Evolutionary conservation across 2,888 invertebrate species (phyloP), one percentile per base, ranked within the genome.

Genomic region (Drosophila borealis): DNA sequence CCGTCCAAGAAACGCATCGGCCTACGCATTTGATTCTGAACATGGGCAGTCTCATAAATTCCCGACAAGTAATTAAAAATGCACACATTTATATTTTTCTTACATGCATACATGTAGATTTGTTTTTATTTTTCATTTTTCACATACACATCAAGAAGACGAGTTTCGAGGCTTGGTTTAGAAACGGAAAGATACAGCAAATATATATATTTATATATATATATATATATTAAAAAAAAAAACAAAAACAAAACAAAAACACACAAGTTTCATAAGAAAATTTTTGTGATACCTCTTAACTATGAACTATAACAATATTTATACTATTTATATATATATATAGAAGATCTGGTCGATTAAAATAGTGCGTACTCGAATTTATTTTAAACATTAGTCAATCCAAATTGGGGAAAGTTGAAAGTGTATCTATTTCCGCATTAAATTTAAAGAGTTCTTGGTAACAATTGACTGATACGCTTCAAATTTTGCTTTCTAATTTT

Each of bases 61-160:
- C 29, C 41, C 6, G 2, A 17, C n/a, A n/a, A 8, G 44, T 34
- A 14, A 55, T 13, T n/a, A 3, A 19, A 33, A 17, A 21, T 14
- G 11, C 14, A 25, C 5, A 6, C 3, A 19, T 19, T 44, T 44
- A 11, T 9, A 46, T 13, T 9, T 14, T 25, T 19, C 10, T 6
- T 39, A 42, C 21, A 21, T 19, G 42, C 25, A 25, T 29, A 29
- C 1, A 25, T 53, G n/a, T 49, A 25, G 14, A n/a, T 25, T 25
- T 36, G 33, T 14, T 41, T n/a, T 17, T 13, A 29, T 39, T 21
- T 53, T 53, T 49, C 39, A 21, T 44, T 46, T 55, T 34, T 36
- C 34, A 62, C 48, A 36, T 63, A 55, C 44, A 51, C 46, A 62
- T 62, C 56, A 56, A 70, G n/a, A 10, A 29, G 41, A 41, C 45